phyloP scores from a whole-genome alignment of 2,797 vertebrate genomes.

The Stomatorhinus walkeri region DNA sequence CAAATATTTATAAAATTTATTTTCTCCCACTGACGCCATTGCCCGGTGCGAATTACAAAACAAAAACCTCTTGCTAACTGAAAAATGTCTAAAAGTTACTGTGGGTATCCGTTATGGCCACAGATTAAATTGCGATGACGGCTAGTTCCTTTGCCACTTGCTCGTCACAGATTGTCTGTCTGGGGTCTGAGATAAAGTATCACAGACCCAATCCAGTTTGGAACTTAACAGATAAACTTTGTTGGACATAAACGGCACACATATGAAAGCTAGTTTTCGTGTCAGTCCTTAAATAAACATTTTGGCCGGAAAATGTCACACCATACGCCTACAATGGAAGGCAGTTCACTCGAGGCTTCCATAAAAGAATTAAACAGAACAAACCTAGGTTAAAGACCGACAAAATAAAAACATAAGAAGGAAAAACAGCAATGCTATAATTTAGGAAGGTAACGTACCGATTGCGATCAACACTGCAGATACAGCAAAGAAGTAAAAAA shows the following conservation, averaged over 20 bases:
- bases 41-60: neutral
- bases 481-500: neutral
- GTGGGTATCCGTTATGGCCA: neutral
- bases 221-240: neutral
- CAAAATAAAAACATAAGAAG: neutral
- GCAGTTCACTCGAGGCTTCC: neutral
- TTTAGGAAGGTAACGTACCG: neutral
- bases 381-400: neutral
- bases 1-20: neutral
- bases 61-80: neutral
- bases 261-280: neutral
- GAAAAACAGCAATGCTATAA: neutral
- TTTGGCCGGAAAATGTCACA: neutral
- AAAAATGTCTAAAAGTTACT: neutral
- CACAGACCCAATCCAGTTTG: neutral
- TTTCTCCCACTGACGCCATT: neutral
- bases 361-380: neutral
- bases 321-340: neutral
- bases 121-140: neutral
- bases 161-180: neutral
- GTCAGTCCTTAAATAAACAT: neutral
- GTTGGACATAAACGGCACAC: neutral
- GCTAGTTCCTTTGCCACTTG: neutral
- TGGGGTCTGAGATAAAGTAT: neutral
- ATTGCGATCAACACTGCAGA: neutral